Percentiles rank a stretch among this genome's conserved stretches.
Conservation (phyloP, 2,888 invertebrate species). For the Vanessa cardui region DNA sequence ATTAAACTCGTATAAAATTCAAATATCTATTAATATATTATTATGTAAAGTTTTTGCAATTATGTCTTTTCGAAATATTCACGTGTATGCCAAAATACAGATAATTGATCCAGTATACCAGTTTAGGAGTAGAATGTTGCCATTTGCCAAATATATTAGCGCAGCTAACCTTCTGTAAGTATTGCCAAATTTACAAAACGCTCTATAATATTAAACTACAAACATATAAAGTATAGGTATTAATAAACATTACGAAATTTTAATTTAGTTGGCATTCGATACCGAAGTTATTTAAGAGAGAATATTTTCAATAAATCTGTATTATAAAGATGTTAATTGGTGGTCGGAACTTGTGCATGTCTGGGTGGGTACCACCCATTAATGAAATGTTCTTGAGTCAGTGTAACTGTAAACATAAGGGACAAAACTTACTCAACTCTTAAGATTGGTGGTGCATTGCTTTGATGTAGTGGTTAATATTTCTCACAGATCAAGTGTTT, state of each 20-base stretch:
- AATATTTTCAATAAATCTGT: not conserved
- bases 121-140: constrained; percentile 8
- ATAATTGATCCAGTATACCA: not conserved
- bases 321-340: not conserved
- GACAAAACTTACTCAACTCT: too few species aligned
- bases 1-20: too few species aligned
- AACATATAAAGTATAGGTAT: not conserved
- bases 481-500: too few species aligned
- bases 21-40: too few species aligned
- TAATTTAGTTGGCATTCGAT: not conserved
- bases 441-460: too few species aligned
- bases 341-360: too few species aligned
- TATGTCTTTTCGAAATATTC: not conserved
- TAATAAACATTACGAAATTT: not conserved
- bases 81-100: not conserved
- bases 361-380: too few species aligned
- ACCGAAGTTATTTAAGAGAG: not conserved
- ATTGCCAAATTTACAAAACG: constrained; percentile 11
- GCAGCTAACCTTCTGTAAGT: constrained; percentile 10
- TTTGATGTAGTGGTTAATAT: too few species aligned
- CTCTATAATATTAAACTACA: not conserved
- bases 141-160: constrained; percentile 7
- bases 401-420: too few species aligned
- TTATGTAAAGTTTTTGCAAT: not conserved
- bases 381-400: too few species aligned